Evolutionary conservation across 2,888 invertebrate genomes (phyloP).

Genomic region (Parnassius glacialis): DNA sequence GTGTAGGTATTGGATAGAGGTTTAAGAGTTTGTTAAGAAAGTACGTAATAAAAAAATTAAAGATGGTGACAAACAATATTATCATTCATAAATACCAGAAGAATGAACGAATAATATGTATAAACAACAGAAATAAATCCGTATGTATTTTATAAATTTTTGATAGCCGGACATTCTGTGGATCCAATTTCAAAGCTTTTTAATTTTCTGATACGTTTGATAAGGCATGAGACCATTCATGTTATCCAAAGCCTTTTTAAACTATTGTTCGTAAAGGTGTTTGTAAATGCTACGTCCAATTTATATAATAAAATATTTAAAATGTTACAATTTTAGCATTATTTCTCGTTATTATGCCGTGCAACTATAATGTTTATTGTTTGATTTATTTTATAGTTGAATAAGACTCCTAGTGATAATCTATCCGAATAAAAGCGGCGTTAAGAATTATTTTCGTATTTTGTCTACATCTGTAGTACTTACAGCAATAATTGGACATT

Average conservation of each 20-base stretch:
- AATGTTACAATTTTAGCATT: conserved; percentile 40
- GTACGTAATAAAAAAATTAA: no score
- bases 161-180: neutral
- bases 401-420: conserved; percentile 18
- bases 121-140: no score
- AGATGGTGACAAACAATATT: no score
- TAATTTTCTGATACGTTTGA: neutral
- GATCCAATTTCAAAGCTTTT: neutral
- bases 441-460: conserved; percentile 17
- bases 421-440: neutral
- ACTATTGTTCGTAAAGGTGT: conserved; percentile 34
- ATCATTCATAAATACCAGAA: no score
- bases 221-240: conserved; percentile 5
- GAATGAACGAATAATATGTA: no score
- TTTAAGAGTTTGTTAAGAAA: no score
- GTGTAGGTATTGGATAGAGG: no score
- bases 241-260: conserved; percentile 23
- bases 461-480: conserved; percentile 19
- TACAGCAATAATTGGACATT: conserved; percentile 1
- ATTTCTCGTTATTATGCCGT: conserved; percentile 36
- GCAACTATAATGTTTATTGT: conserved; percentile 28
- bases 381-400: conserved; percentile 24
- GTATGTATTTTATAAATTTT: no score
- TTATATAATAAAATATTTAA: conserved; percentile 57
- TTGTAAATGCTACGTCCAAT: conserved; percentile 65